phyloP scores from a whole-genome alignment of 2,888 invertebrate genomes.

The Pilophorus perplexus region DNA sequence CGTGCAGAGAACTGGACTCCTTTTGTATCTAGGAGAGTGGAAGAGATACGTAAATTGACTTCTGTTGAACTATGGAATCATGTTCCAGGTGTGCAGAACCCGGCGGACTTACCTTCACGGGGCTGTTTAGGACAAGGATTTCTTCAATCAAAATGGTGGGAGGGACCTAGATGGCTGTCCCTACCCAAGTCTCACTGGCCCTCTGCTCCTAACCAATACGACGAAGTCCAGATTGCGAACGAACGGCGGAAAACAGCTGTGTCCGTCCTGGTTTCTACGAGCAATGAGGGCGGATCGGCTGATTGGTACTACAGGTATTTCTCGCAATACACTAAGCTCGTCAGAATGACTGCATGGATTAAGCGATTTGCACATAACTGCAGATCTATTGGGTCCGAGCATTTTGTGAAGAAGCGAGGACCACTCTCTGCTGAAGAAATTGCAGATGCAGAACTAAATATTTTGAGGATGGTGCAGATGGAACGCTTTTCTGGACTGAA shows the following conservation, averaged over 20 bases:
- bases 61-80: constrained; percentile 46
- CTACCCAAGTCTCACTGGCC: constrained; percentile 43
- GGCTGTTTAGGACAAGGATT: constrained; percentile 38
- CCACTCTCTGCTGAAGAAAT: background rate
- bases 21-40: constrained; percentile 49
- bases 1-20: constrained; percentile 45
- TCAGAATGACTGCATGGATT: constrained; percentile 48
- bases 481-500: background rate
- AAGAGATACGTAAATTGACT: constrained; percentile 48
- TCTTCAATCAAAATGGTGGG: constrained; percentile 44
- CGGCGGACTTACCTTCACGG: constrained; percentile 48
- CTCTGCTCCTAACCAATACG: background rate
- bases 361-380: constrained; percentile 33
- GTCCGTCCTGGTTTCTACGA: background rate
- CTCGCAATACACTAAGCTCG: constrained; percentile 46
- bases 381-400: background rate
- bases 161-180: constrained; percentile 46
- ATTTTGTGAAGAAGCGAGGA: background rate
- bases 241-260: background rate
- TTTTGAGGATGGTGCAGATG: background rate
- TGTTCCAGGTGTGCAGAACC: constrained; percentile 46
- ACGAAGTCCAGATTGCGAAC: constrained; percentile 36
- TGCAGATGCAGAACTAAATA: background rate
- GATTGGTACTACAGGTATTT: constrained; percentile 36
- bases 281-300: background rate